These are phyloP conservation scores for Ariopsis seemanni DNA, from an alignment of 2,113 vertebrate species.

Conservation along the genomic window DNA sequence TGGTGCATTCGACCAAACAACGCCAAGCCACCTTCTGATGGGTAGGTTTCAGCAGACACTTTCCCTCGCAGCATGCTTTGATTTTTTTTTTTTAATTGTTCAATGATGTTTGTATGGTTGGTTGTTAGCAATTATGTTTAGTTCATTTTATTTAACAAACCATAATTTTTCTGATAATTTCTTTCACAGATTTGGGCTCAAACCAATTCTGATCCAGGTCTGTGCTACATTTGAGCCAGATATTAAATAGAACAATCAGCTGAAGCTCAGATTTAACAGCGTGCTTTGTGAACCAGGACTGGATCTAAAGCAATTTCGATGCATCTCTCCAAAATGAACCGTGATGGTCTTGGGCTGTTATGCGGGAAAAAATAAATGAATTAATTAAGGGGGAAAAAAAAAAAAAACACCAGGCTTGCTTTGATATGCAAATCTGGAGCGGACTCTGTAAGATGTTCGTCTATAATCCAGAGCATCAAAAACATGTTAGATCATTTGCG, in stretches of 20 bases:
- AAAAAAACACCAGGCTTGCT: background rate
- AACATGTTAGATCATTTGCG: conserved; percentile 13
- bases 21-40: background rate
- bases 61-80: background rate
- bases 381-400: too few species aligned
- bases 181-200: background rate
- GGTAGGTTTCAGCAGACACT: background rate
- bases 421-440: background rate
- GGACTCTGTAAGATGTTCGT: background rate
- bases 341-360: background rate
- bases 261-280: background rate
- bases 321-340: background rate
- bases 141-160: too few species aligned
- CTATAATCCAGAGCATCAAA: background rate
- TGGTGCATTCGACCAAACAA: background rate
- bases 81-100: too few species aligned
- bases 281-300: background rate
- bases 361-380: too few species aligned
- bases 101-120: too few species aligned
- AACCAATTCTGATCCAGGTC: background rate
- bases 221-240: background rate
- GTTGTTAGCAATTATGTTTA: too few species aligned
- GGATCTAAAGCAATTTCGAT: background rate
- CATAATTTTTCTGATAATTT: background rate
- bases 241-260: background rate